These are phyloP conservation scores for Agelaius tricolor DNA, from an alignment of 2,113 vertebrate genomes.

Conservation along the genomic window DNA sequence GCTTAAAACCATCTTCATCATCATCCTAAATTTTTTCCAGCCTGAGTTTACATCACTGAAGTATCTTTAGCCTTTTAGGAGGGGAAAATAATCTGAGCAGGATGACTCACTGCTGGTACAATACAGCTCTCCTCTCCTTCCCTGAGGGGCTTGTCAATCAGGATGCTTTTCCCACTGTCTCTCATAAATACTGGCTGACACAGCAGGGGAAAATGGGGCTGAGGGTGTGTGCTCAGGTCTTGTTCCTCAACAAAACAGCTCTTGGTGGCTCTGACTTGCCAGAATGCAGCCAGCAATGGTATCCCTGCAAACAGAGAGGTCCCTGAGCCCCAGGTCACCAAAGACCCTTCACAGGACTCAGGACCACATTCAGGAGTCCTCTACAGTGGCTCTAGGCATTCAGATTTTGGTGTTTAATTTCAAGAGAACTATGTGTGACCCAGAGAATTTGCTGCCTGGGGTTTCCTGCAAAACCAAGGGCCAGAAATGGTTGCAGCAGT, in stretches of 20 bases:
- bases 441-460: background rate
- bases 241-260: background rate
- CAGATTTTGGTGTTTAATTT: background rate
- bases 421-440: background rate
- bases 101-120: background rate
- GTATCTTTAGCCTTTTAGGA: background rate
- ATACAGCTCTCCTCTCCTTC: background rate
- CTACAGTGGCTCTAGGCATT: background rate
- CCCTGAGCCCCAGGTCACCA: background rate
- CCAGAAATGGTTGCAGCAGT: background rate
- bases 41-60: background rate
- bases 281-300: background rate
- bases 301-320: background rate
- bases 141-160: background rate
- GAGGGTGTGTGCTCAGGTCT: fast-evolving
- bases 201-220: background rate
- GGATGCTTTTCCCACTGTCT: background rate
- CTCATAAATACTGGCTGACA: background rate
- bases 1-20: background rate
- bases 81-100: background rate
- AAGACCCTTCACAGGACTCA: background rate
- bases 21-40: background rate
- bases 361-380: background rate
- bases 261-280: background rate
- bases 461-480: background rate